These are phyloP conservation scores for Manis crassicaudata DNA, from an alignment of 2,797 vertebrate genomes.

Conservation along the genomic window DNA sequence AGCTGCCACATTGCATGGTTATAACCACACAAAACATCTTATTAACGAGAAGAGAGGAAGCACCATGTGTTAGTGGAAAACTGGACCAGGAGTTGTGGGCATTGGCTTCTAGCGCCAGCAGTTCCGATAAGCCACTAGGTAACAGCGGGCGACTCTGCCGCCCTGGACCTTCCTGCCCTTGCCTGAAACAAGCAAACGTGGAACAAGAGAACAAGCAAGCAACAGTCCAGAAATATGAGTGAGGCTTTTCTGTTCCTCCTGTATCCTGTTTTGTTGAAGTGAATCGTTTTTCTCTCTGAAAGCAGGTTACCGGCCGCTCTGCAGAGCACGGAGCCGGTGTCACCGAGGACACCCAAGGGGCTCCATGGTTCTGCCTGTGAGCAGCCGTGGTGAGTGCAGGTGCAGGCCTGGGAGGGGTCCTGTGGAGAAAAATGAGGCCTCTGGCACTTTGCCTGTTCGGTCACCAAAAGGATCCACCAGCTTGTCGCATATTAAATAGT, in stretches of 20 bases:
- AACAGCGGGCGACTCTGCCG: too few species aligned
- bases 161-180: neutral
- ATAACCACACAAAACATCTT: neutral
- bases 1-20: neutral
- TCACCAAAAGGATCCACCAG: neutral
- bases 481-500: neutral
- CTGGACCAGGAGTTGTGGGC: too few species aligned
- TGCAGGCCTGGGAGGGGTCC: neutral
- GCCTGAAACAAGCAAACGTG: too few species aligned
- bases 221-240: too few species aligned
- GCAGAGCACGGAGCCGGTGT: neutral
- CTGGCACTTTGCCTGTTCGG: neutral
- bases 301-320: neutral
- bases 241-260: neutral
- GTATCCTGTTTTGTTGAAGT: neutral
- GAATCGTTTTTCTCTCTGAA: neutral
- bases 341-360: neutral
- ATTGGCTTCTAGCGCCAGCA: accelerated
- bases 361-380: too few species aligned
- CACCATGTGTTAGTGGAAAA: accelerated
- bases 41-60: neutral
- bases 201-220: neutral
- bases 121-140: accelerated
- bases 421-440: neutral
- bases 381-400: accelerated